phyloP scores from a whole-genome alignment of 2,888 invertebrate genomes.

The Spicauda simplicius region DNA sequence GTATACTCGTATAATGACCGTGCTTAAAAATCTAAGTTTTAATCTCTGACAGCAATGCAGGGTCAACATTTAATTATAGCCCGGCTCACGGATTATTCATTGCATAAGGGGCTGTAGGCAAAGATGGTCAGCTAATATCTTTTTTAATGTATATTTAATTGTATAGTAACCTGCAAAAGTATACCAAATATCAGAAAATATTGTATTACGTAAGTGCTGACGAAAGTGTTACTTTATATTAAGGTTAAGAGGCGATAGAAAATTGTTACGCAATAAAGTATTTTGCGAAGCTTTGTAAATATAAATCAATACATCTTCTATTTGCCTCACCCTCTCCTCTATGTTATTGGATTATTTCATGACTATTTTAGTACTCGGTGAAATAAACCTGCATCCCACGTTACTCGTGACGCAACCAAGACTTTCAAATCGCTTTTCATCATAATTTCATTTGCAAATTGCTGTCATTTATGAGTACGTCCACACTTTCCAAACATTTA shows the following conservation, averaged over 20 bases:
- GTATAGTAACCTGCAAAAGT: too few species aligned
- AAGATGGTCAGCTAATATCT: too few species aligned
- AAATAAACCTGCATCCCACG: background rate
- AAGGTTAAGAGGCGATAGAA: background rate
- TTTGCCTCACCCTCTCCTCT: background rate
- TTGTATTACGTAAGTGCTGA: too few species aligned
- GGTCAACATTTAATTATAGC: too few species aligned
- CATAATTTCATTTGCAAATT: background rate
- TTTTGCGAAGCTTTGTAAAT: background rate
- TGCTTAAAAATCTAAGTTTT: too few species aligned
- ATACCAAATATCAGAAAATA: too few species aligned
- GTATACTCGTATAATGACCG: too few species aligned
- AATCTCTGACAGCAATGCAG: too few species aligned
- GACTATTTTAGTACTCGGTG: background rate
- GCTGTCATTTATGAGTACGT: background rate
- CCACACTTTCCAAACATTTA: background rate
- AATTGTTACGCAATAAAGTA: background rate
- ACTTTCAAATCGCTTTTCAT: background rate
- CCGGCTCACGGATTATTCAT: too few species aligned
- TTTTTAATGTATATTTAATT: too few species aligned
- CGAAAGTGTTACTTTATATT: too few species aligned
- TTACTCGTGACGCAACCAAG: slow-evolving; percentile 2
- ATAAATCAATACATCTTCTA: background rate
- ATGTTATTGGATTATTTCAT: background rate
- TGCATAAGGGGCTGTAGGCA: too few species aligned